These are phyloP conservation scores for Platanista minor DNA, from an alignment of 2,113 vertebrate species.

Conservation along the genomic window DNA sequence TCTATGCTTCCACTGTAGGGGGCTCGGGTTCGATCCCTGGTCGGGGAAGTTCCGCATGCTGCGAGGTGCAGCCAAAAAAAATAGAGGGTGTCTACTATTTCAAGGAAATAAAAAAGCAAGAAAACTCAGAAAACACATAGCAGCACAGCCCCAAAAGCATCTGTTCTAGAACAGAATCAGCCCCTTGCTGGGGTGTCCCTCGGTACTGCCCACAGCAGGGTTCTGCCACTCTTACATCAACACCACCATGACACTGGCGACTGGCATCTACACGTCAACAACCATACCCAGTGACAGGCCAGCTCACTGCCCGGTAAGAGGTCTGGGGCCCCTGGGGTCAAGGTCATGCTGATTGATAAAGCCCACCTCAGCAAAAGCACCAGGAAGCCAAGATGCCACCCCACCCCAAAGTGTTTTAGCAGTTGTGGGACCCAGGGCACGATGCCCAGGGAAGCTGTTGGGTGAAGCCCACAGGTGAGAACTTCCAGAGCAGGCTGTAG, in stretches of 20 bases:
- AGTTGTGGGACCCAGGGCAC: too few species aligned
- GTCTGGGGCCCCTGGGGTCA: background rate
- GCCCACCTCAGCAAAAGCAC: background rate
- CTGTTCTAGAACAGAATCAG: background rate
- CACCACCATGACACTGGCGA: fast-evolving
- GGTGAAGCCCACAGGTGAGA: background rate
- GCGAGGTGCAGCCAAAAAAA: too few species aligned
- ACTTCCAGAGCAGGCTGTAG: fast-evolving
- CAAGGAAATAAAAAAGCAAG: background rate
- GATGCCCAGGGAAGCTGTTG: background rate
- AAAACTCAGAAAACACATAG: too few species aligned
- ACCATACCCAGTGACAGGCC: background rate
- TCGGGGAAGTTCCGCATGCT: too few species aligned
- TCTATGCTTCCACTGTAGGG: too few species aligned
- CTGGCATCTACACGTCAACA: fast-evolving
- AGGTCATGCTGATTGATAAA: background rate
- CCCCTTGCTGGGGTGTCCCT: background rate
- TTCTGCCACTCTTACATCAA: background rate
- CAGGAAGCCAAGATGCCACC: background rate
- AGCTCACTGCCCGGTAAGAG: too few species aligned
- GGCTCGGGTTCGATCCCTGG: too few species aligned
- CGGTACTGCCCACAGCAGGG: too few species aligned
- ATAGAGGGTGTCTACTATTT: too few species aligned
- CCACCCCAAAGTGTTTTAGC: background rate
- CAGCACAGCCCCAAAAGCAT: background rate